Base-by-base conservation (phyloP, 2,797 vertebrate genomes). In the Siniperca obscura region DNA sequence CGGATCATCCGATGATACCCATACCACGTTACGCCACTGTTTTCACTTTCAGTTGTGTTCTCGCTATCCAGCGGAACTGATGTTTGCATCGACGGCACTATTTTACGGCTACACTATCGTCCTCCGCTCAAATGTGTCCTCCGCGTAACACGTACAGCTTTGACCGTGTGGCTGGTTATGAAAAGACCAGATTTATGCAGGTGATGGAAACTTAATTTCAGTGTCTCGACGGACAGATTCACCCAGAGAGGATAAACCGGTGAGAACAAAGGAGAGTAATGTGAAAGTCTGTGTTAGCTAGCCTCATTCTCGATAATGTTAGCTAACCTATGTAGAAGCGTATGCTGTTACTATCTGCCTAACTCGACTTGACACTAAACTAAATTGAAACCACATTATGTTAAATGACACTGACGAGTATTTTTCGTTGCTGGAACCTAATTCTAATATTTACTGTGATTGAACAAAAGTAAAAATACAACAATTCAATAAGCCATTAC, bases 51-150 rank as follows among this genome's bases (percentile, higher is more conserved):
- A 2, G 2, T 10, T 8, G 2, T 52, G 27, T 7, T 46, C 2
- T 60, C 22, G 7, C 2, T 25, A 5, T 10, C 14, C 16, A 50
- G 21, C 77, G 87, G 89, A 92, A 88, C 73, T 0, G 0, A 27
- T 60, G 10, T 21, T 0, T 27, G 22, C 6, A 13, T 21, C 3
- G 7, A 21, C 89, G 89, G 86, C 87, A 16, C 4, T 27, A 46
- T 84, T 87, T 87, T 3, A 53, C 9, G 0, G 87, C 7, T 38
- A 70, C 93, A 81, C 90, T 0, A 16, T n/a, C 0, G 89, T 89
- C 76, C 89, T 21, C 14, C 1, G 4, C 21, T 75, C 3, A 80
- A 82, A 83, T n/a, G 42, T 53, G 70, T 84, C 89, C 84, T 3
- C 55, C 55, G 0, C 2, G 16, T 38, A 12, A n/a, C 22, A 1